Conservation (phyloP, 92 coral and sea anemone species). For the Nematostella vectensis region DNA sequence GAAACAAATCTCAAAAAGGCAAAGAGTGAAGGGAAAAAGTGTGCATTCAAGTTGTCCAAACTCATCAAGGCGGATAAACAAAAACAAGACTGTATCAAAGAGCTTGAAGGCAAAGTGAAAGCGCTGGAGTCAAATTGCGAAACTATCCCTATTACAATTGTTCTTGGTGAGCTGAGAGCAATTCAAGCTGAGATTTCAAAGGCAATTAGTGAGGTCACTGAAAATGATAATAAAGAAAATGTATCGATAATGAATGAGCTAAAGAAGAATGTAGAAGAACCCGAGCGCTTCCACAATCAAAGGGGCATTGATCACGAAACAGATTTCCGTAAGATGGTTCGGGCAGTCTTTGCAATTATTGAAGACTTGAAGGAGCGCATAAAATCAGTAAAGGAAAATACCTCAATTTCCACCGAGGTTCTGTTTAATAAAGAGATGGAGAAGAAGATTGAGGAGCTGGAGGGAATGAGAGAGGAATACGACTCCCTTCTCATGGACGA, state of each 20-base stretch:
- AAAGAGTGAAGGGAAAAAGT: constrained; percentile 5
- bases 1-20: constrained; percentile 3
- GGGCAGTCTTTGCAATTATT: constrained; percentile 9
- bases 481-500: constrained; percentile 4
- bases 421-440: not conserved
- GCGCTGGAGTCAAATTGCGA: not conserved
- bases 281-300: not conserved
- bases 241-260: not conserved
- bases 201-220: constrained; percentile 2
- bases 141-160: not conserved
- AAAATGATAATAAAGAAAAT: not conserved
- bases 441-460: constrained; percentile 1
- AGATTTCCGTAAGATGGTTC: constrained; percentile 6
- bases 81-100: not conserved
- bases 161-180: constrained; percentile 1
- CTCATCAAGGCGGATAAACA: constrained; percentile 1
- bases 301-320: not conserved
- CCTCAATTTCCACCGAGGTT: constrained; percentile 1
- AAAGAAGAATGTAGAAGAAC: constrained; percentile 1
- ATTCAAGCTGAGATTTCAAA: constrained; percentile 5
- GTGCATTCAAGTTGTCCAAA: not conserved
- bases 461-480: not conserved
- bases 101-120: not conserved
- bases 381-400: not conserved
- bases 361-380: constrained; percentile 16